phyloP scores from a whole-genome alignment of 2,888 invertebrate species.

The Diploptera punctata region DNA sequence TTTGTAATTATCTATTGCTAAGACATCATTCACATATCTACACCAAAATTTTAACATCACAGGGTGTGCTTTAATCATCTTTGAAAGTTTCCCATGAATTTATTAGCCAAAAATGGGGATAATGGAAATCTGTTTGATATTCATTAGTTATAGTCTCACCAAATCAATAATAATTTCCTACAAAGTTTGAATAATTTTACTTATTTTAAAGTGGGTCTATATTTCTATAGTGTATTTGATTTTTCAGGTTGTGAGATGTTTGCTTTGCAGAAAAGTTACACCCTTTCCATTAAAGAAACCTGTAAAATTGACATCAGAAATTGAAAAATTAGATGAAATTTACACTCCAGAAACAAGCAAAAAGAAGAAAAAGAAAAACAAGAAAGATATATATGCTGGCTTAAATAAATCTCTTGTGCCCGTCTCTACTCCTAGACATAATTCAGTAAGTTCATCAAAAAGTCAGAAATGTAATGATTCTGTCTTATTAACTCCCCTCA shows the following conservation, averaged over 20 bases:
- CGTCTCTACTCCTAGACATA: neutral
- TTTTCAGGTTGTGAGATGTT: slow-evolving; percentile 37
- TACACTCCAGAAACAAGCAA: slow-evolving; percentile 3
- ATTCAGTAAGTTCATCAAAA: neutral
- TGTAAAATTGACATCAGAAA: neutral
- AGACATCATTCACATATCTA: no score
- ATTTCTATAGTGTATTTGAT: neutral
- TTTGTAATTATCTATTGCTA: no score
- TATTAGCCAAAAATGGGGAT: no score
- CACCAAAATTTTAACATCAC: no score
- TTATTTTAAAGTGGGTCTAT: neutral
- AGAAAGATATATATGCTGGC: slow-evolving; percentile 26
- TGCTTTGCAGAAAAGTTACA: slow-evolving; percentile 28
- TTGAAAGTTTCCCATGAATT: no score
- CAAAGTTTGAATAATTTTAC: no score
- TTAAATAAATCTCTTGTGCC: slow-evolving; percentile 1
- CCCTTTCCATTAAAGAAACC: slow-evolving; percentile 18
- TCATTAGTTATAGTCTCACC: no score
- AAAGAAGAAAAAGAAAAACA: slow-evolving; percentile 36
- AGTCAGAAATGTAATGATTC: neutral
- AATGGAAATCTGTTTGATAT: no score
- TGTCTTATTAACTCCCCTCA: neutral
- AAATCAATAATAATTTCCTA: no score
- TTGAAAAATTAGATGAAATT: neutral
- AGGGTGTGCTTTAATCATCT: no score